Evolutionary conservation across 2,888 invertebrate genomes (phyloP), one percentile per base, ranked within the genome.

Genomic region (Lottia gigantea): DNA sequence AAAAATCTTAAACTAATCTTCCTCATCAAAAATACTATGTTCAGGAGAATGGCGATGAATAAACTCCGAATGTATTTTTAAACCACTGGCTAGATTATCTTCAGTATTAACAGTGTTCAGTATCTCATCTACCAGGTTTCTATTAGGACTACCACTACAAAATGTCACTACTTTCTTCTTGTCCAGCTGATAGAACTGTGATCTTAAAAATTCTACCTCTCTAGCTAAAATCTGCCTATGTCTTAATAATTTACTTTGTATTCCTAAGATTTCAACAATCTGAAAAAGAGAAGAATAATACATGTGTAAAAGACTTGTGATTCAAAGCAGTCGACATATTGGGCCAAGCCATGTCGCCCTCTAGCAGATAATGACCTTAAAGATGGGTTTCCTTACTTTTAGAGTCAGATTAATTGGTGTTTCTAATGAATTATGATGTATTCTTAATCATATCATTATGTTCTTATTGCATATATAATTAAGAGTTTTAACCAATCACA

Each of bases 181-280:
- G 67, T 80, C 80, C 40, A 76, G 74, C 55, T 77, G 75, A 25
- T 76, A 72, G 16, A 86, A 77, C 64, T 86, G 82, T 45, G 78
- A 75, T 26, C 86, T 83, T 40, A 87, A 76, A 70, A 87, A 87
- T 72, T 87, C 87, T 49, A 87, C 81, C 71, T 87, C 86, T 61
- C 81, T 77, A 7, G 84, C 85, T 61, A 87, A 71, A 4, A 87
- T 77, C 68, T 83, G 83, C 19, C 87, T 77, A 72, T 87, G 87
- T 66, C 81, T 76, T 73, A 82, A 76, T 65, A 87, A 68, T 63
- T 78, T 74, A 19, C 82, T 82, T 75, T 85, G 84, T 67, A 78
- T 75, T 2, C 85, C 80, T 40, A 87, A 74, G 46, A 85, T 72
- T 66, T 86, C 86, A 72, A 86, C 72, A n/a, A 87, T 73, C 86